phyloP scores from a whole-genome alignment of 2,113 vertebrate genomes.

The Heteronetta atricapilla region DNA sequence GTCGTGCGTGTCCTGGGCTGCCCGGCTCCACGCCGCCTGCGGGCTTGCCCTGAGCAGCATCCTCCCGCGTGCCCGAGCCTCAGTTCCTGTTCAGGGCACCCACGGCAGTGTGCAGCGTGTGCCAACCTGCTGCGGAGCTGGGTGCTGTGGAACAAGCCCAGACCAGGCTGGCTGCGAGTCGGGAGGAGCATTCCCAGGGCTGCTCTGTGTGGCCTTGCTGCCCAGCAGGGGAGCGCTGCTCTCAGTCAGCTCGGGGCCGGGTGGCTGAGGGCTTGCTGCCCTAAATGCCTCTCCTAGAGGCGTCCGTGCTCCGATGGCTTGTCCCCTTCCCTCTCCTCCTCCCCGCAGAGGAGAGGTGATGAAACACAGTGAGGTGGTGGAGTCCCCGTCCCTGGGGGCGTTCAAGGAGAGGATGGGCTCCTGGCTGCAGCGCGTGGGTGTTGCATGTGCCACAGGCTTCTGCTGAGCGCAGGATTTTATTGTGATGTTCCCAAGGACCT shows the following conservation, averaged over 20 bases:
- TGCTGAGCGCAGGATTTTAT: not conserved
- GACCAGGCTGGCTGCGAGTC: not conserved
- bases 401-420: not conserved
- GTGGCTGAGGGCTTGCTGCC: not conserved
- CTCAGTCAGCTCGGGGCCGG: not conserved
- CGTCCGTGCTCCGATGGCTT: no score
- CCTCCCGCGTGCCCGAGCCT: fast-evolving
- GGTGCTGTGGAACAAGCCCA: not conserved
- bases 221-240: no score
- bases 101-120: not conserved
- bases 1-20: not conserved
- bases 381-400: no score
- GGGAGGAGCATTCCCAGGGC: not conserved
- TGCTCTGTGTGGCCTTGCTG: not conserved
- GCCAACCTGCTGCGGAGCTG: not conserved
- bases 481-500: not conserved
- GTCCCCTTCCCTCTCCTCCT: not conserved
- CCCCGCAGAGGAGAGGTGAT: not conserved
- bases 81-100: not conserved
- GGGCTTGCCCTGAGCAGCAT: not conserved
- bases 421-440: not conserved
- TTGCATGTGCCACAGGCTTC: not conserved
- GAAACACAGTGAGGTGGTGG: not conserved
- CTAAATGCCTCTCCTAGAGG: not conserved
- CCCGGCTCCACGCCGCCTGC: fast-evolving